Base-by-base conservation (phyloP, 2,888 invertebrate species). In the Aplocera efformata region DNA sequence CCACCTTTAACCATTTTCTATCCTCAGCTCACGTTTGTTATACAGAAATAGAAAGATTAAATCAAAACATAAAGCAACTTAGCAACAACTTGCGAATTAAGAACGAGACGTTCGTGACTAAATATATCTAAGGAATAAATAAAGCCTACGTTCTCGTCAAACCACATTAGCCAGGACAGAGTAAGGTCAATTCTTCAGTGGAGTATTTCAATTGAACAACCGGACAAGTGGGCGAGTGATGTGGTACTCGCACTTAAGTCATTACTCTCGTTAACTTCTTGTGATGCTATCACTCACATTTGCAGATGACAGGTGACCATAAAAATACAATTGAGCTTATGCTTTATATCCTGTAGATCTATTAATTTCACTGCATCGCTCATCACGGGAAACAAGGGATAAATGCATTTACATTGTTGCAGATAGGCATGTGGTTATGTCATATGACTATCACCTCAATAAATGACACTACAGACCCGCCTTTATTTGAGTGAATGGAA, bases 171-270 rank as follows among this genome's bases (percentile, higher is more conserved):
- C 26, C 10, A 72, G 69, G 71, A 72, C 63, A 63, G 56, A 59
- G 60, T 70, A 77, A 84, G 84, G 83, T 80, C 83, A 81, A 73
- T 70, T 73, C 64, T 63, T 63, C 56, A 53, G 60, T 66, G 61
- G 63, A 72, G 69, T 60, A 74, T 73, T 72, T 75, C 82, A 84
- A 85, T 85, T 85, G 76, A 77, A 60, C 40, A 77, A 58, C 43
- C 17, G 48, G 44, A 60, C 58, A 65, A 59, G 83, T 84, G 81
- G 82, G 82, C 77, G 80, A 57, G 53, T 64, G 67, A 68, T 67
- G 54, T 55, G 47, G 59, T 45, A 42, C n/a, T 50, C 52, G 54
- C 67, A 73, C 65, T 81, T 77, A 71, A 67, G 70, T 75, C 62
- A 69, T 79, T 77, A 55, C 57, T 70, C 63, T 69, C 50, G 66